Base-by-base conservation (phyloP, 64 coral and sea anemone species). In the Montipora efflorescens region DNA sequence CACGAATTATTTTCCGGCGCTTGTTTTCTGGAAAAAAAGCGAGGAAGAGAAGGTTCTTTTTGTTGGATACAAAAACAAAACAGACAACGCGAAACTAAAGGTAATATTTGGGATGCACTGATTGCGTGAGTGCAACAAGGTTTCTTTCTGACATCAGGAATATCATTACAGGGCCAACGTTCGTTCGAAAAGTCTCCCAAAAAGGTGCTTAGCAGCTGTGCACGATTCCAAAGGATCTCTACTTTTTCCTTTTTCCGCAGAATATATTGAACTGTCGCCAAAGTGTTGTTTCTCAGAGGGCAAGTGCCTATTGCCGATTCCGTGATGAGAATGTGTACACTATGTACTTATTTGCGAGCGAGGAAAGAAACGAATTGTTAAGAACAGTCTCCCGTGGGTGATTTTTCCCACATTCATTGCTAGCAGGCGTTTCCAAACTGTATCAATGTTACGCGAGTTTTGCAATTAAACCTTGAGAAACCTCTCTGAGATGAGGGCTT, bases 341-440 rank as follows among this genome's bases (percentile, higher is more conserved):
- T 14, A 71, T 45, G 76, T 19, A 47, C 20, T 84, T 67, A 50
- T 48, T 85, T 71, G 64, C 66, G 45, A 5, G 47, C 13, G 46
- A 19, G 50, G 64, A 86, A 66, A 72, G 82, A 9, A n/a, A 19
- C 43, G 20, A 86, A 86, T 48, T 69, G 45, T 86, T 71, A 67
- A 84, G 28, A 84, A 7, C 81, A 14, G 16, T 62, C 25, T 46
- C 59, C 18, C 59, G 23, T 67, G 16, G 74, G 9, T 14, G 25
- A 43, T 19, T 78, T 48, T 78, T 78, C 47, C 76, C 13, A 15
- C 15, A 13, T 49, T 13, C 46, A 48, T 50, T 46, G 47, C 6
- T 19, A 47, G 76, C 45, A 78, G 46, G 20, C 3, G 13, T 15
- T 47, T 47, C 5, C 11, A 47, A 18, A 18, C 4, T 78, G 76